Evolutionary conservation across 2,113 vertebrate genomes (phyloP).

Genomic region (Tetrax tetrax): DNA sequence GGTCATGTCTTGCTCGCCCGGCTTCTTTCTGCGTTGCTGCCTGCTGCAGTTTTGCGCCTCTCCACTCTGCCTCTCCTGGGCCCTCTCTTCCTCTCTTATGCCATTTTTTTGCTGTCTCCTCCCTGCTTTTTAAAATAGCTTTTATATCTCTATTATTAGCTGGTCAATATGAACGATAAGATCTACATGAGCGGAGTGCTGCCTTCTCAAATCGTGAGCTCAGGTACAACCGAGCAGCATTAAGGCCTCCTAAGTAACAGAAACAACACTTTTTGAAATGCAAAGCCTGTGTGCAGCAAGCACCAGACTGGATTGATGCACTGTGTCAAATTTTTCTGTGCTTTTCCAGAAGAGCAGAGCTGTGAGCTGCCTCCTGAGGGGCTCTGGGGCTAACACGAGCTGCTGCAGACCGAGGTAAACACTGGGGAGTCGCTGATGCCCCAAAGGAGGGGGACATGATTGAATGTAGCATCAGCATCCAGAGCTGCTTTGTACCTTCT

Average conservation of each 20-base stretch:
- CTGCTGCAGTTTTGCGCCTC: neutral
- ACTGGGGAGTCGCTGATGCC: neutral
- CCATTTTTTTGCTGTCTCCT: neutral
- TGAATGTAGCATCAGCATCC: neutral
- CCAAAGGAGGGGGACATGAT: accelerated
- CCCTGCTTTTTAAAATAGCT: neutral
- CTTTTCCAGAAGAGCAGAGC: neutral
- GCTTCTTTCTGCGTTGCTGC: neutral
- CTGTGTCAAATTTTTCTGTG: neutral
- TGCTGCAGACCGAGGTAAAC: neutral
- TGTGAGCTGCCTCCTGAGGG: neutral
- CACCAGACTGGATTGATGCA: neutral
- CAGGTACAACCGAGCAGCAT: accelerated
- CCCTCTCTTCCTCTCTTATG: neutral
- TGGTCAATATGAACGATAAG: neutral
- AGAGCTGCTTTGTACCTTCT: neutral
- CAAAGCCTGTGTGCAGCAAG: neutral
- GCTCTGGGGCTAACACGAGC: neutral
- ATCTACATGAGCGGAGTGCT: accelerated
- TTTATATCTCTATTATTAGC: neutral
- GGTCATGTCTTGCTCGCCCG: accelerated
- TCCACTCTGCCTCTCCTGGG: neutral
- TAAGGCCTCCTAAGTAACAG: neutral
- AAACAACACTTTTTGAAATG: neutral
- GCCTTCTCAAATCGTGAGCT: accelerated